Conservation (phyloP, 2,797 vertebrate species). For the Acrocephalus scirpaceus region DNA sequence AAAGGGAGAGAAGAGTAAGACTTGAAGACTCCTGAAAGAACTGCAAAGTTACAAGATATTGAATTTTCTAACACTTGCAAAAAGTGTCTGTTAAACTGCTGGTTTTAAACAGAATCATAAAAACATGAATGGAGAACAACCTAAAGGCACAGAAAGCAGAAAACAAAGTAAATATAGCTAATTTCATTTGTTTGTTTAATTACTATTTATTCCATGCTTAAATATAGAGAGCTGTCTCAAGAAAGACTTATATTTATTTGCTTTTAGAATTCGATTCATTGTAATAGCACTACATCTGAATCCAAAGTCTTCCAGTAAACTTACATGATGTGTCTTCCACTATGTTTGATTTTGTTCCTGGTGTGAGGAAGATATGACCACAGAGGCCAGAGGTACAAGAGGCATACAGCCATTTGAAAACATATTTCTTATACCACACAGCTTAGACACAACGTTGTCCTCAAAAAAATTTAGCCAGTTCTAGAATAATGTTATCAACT, state of each 20-base stretch:
- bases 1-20: not conserved
- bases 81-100: not conserved
- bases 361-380: not conserved
- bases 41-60: not conserved
- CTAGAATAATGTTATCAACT: not conserved
- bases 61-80: not conserved
- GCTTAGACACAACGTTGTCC: not conserved
- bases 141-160: not conserved
- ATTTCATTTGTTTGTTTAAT: not conserved
- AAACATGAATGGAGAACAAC: not conserved
- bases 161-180: not conserved
- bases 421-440: not conserved
- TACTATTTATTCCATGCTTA: not conserved
- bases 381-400: not conserved
- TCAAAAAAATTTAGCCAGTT: not conserved
- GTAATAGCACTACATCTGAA: not conserved
- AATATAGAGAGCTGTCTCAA: not conserved
- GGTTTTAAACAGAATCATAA: not conserved
- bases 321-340: not conserved
- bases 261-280: not conserved
- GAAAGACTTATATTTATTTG: not conserved
- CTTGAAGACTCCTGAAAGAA: not conserved
- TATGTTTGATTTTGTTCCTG: not conserved
- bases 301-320: not conserved
- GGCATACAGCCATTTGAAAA: not conserved